A percentile compares a stretch with the other conserved stretches of the same genome.
phyloP scores from a whole-genome alignment of 1,140 invertebrate species.

The Nomia melanderi region DNA sequence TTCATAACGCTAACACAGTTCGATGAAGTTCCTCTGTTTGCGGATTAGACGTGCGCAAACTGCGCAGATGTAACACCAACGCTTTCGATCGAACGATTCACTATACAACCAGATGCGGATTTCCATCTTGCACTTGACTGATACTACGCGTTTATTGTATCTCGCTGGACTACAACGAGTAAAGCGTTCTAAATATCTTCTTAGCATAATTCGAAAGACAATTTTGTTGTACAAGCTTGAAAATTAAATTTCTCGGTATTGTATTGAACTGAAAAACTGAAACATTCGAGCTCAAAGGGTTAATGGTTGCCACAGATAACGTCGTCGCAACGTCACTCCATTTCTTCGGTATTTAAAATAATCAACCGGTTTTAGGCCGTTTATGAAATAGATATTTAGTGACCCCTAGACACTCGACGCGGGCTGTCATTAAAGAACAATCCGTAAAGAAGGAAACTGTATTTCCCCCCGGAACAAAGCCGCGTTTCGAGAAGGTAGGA shows the following conservation, averaged over 20 bases:
- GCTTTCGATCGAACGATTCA: slow-evolving; percentile 1
- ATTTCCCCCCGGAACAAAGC: slow-evolving; percentile 13
- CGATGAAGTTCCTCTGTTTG: neutral
- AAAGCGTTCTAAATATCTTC: too few relatives aligned
- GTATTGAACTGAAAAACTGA: too few relatives aligned
- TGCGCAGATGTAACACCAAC: neutral
- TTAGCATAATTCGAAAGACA: too few relatives aligned
- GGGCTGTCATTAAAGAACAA: slow-evolving; percentile 50
- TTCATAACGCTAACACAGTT: neutral
- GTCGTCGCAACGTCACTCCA: too few relatives aligned
- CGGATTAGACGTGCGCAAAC: neutral
- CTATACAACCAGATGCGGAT: neutral
- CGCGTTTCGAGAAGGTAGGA: slow-evolving; percentile 34
- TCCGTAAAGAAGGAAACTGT: slow-evolving; percentile 34
- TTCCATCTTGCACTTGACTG: neutral
- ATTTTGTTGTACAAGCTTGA: too few relatives aligned
- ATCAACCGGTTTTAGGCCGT: slow-evolving; percentile 14
- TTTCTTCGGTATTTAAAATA: slow-evolving; percentile 6
- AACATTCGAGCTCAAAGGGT: too few relatives aligned
- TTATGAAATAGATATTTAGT: slow-evolving; percentile 15
- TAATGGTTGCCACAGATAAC: too few relatives aligned
- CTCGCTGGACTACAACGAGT: too few relatives aligned
- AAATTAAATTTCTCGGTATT: too few relatives aligned
- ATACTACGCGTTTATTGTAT: too few relatives aligned
- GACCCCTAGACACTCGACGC: neutral